Base-by-base conservation (phyloP, 2,113 vertebrate genomes). In the Cygnus atratus region DNA sequence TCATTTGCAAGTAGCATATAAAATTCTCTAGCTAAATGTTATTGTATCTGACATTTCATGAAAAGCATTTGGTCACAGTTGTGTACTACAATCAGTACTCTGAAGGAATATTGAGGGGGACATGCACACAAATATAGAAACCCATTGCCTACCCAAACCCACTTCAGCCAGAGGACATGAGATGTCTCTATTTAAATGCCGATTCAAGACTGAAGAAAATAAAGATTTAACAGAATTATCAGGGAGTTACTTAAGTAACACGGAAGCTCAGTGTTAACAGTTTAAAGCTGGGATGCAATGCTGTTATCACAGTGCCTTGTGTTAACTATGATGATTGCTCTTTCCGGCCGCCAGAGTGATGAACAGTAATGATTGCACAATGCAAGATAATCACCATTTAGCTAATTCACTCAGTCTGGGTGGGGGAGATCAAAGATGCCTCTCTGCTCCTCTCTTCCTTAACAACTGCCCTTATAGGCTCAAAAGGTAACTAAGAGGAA, bases 281-380 rank as follows among this genome's bases (percentile, higher is more conserved):
- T 92, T 81, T 67, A 71, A 95, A 93, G 68, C 82, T 84, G 65
- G 48, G 85, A 81, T 90, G 93, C 73, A 90, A 83, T 63, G 71
- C 41, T 37, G 70, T 89, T 82, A 73, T 62, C 87, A 93, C 63
- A 92, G 57, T 57, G 76, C 28, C 1, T 72, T 1, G 3, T 68
- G 88, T 92, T 94, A 95, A 96, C 95, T 93, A 91, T 85, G 79
- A 88, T 94, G 83, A 84, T 95, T 92, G 93, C 73, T 93, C 85
- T 91, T 93, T 96, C 90, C 5, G 6, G 61, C 68, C 72, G 86
- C 86, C 90, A 92, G 59, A 93, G 39, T 84, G 90, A 96, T 81
- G 90, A 95, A 79, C 89, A 68, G 84, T 75, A 87, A 94, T 72
- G 68, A 85, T n/a, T 18, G 41, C 59, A 85, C 54, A 85, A 25